These are phyloP conservation scores for Psammodynastes pulverulentus DNA, from an alignment of 2,113 vertebrate genomes.

Conservation along the genomic window DNA sequence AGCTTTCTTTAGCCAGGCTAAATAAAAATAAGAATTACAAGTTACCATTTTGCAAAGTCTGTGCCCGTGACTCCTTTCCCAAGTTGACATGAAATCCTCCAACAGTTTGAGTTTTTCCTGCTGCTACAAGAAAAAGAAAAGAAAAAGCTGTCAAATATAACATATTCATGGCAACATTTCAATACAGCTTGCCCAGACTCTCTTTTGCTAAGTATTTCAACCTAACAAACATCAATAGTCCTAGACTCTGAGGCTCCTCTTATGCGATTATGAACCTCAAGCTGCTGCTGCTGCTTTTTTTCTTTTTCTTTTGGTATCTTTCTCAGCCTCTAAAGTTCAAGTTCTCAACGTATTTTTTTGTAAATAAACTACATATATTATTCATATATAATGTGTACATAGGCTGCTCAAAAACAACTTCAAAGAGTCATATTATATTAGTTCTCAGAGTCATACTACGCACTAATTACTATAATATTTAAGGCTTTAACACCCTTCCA, in stretches of 20 bases:
- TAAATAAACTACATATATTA: neutral
- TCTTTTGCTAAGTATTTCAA: neutral
- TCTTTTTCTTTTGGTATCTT: neutral
- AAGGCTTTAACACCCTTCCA: neutral
- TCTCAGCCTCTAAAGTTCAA: neutral
- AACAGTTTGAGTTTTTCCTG: constrained; percentile 76
- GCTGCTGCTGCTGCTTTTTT: neutral
- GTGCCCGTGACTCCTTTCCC: constrained; percentile 87
- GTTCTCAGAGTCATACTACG: neutral
- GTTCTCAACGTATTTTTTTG: neutral
- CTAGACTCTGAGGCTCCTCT: neutral
- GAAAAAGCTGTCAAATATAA: constrained; percentile 28
- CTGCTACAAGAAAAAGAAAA: constrained; percentile 62
- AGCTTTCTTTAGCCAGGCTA: neutral
- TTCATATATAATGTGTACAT: neutral
- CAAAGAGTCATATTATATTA: neutral
- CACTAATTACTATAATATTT: neutral
- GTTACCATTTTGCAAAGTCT: constrained; percentile 90
- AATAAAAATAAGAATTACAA: neutral
- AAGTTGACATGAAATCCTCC: constrained; percentile 79
- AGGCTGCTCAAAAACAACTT: neutral
- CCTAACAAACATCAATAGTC: neutral
- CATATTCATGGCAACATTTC: constrained; percentile 7
- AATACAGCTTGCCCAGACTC: neutral
- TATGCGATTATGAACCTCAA: neutral